Conservation (phyloP, 2,113 vertebrate species). For the Myiozetetes cayanensis region DNA sequence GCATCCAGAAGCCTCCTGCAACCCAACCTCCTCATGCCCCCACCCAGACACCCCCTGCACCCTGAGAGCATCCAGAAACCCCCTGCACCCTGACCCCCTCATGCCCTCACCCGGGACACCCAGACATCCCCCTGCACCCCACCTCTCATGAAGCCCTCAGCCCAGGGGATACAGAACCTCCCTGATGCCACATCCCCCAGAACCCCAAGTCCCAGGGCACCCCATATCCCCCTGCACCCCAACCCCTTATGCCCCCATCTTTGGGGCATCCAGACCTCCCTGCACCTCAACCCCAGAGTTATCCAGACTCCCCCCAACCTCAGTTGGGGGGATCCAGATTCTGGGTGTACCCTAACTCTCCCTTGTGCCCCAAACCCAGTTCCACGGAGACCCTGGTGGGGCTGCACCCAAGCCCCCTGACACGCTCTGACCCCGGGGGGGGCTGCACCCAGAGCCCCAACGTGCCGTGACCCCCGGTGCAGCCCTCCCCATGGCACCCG, state of each 20-base stretch:
- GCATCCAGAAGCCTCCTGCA: neutral
- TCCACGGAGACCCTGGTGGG: neutral
- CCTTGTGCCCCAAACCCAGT: accelerated
- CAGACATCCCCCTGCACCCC: neutral
- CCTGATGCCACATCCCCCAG: neutral
- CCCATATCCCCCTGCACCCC: neutral
- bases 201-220: neutral
- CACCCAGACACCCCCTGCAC: too few species aligned
- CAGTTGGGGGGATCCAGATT: too few species aligned
- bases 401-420: neutral
- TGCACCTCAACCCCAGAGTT: neutral
- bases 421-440: neutral
- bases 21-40: neutral
- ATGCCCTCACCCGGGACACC: neutral
- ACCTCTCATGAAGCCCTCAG: neutral
- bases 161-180: too few species aligned
- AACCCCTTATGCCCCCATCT: neutral
- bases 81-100: neutral
- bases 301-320: neutral
- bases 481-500: neutral
- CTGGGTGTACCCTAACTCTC: neutral
- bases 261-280: neutral
- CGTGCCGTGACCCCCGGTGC: accelerated
- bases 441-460: neutral
- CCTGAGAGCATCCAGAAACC: neutral